Evolutionary conservation across 1,140 invertebrate genomes (phyloP).

Genomic region (Lethrus apterus): DNA sequence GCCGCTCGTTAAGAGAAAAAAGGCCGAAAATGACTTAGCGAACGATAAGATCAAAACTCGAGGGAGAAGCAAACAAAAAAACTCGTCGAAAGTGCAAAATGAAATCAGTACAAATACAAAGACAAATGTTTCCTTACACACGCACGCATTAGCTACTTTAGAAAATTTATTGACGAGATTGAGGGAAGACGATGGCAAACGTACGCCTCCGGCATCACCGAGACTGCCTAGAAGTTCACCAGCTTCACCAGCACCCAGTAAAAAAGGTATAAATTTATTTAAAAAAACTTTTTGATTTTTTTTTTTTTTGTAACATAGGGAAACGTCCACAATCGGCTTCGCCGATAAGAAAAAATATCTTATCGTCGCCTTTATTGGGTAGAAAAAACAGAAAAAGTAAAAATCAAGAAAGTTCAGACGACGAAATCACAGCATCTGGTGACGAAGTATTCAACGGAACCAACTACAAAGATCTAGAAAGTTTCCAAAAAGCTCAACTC

Average conservation of each 20-base stretch:
- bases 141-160: constrained; percentile 48
- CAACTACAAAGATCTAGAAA: constrained; percentile 83
- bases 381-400: constrained; percentile 61
- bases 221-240: constrained; percentile 63
- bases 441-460: constrained; percentile 56
- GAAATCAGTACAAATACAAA: constrained; percentile 9
- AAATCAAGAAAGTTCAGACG: constrained; percentile 78
- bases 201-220: constrained; percentile 48
- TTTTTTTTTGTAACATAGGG: constrained; percentile 30
- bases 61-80: constrained; percentile 25
- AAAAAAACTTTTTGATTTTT: not conserved
- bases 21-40: constrained; percentile 21
- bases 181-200: constrained; percentile 43
- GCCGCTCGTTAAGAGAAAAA: constrained; percentile 37
- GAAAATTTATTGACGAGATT: constrained; percentile 49
- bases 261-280: constrained; percentile 43
- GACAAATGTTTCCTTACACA: constrained; percentile 41
- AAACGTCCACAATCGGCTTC: constrained; percentile 71
- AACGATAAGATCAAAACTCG: constrained; percentile 20
- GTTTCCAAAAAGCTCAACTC: constrained; percentile 89
- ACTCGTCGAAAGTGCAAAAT: constrained; percentile 15
- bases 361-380: constrained; percentile 73
- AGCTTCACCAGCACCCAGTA: constrained; percentile 61
- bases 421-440: constrained; percentile 62
- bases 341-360: constrained; percentile 67